Evolutionary conservation across 2,888 invertebrate species (phyloP).

Genomic region (Conistra vaccinii): DNA sequence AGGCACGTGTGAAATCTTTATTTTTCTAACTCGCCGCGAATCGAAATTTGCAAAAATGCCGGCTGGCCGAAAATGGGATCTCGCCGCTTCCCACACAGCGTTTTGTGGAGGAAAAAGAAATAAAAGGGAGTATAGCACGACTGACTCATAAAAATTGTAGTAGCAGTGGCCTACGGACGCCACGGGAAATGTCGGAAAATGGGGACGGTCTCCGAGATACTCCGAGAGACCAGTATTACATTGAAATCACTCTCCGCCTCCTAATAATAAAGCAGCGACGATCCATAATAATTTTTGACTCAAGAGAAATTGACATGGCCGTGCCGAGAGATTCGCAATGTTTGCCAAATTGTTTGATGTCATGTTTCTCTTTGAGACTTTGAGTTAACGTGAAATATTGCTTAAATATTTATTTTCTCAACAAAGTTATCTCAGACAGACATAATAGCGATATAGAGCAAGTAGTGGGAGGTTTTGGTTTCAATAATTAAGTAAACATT

Average conservation of each 20-base stretch:
- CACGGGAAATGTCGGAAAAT: constrained; percentile 77
- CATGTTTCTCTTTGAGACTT: constrained; percentile 50
- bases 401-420: constrained; percentile 53
- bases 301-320: constrained; percentile 38
- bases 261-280: constrained; percentile 50
- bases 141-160: constrained; percentile 86
- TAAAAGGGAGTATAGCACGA: constrained; percentile 72
- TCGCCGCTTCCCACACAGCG: constrained; percentile 77
- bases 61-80: constrained; percentile 82
- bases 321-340: constrained; percentile 32
- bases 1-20: constrained; percentile 77
- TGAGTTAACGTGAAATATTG: constrained; percentile 42
- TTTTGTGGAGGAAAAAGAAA: constrained; percentile 76
- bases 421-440: constrained; percentile 24
- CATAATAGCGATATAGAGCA: constrained; percentile 10
- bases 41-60: constrained; percentile 82
- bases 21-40: constrained; percentile 77
- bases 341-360: constrained; percentile 37
- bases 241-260: constrained; percentile 55
- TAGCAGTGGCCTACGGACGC: constrained; percentile 70
- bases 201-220: constrained; percentile 65
- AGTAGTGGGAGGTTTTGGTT: constrained; percentile 29
- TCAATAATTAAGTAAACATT: constrained; percentile 63
- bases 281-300: constrained; percentile 51
- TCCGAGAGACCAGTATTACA: constrained; percentile 47